Conservation (phyloP, 2,888 invertebrate genomes). For the Drosophila melanosoma region DNA sequence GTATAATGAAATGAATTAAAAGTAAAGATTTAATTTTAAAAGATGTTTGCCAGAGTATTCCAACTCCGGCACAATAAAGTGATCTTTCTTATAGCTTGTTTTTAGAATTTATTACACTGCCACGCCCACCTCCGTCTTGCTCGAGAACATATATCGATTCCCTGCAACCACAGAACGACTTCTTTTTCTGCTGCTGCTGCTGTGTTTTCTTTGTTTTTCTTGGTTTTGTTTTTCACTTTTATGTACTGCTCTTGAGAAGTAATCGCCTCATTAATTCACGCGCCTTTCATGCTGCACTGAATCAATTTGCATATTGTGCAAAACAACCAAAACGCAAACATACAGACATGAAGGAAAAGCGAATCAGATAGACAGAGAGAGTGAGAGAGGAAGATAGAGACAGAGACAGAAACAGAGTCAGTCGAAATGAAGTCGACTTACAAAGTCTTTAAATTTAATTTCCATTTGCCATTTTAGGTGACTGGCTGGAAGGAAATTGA, state of each 20-base stretch:
- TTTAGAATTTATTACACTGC: conserved; percentile 63
- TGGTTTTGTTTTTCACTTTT: conserved; percentile 38
- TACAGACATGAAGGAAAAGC: conserved; percentile 15
- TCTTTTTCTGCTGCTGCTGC: conserved; percentile 18
- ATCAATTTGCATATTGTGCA: conserved; percentile 79
- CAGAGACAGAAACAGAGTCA: conserved; percentile 1
- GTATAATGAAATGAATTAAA: neutral
- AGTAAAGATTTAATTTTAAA: too few species aligned
- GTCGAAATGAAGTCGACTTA: conserved; percentile 69
- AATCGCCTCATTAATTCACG: conserved; percentile 82
- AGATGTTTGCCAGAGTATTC: conserved; percentile 2
- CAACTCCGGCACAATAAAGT: neutral
- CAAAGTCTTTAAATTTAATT: conserved; percentile 78
- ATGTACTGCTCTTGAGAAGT: conserved; percentile 60
- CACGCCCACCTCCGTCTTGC: conserved; percentile 11
- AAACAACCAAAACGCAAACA: conserved; percentile 45
- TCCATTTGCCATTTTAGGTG: conserved; percentile 44
- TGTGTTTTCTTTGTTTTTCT: conserved; percentile 20
- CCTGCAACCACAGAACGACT: conserved; percentile 20
- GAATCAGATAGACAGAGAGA: conserved; percentile 2
- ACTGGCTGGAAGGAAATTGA: conserved; percentile 48
- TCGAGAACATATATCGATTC: conserved; percentile 1
- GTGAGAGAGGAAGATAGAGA: neutral
- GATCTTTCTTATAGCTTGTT: conserved; percentile 14
- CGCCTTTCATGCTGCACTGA: conserved; percentile 78